Conservation (phyloP, 1,140 invertebrate species). For the Campoletis sonorensis region DNA sequence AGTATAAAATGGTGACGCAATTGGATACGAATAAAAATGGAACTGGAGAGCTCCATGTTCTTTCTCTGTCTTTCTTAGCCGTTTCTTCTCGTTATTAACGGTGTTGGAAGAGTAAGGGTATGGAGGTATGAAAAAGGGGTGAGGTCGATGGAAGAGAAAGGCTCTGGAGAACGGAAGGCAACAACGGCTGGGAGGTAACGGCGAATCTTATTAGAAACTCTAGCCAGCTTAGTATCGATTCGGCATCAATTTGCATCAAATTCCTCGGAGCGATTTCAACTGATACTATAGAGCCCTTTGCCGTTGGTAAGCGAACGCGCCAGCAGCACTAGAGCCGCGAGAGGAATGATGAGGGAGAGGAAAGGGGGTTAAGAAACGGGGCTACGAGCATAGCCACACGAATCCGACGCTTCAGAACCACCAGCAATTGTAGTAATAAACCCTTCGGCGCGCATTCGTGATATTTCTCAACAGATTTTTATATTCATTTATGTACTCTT, state of each 20-base stretch:
- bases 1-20: background rate
- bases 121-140: conserved; percentile 13
- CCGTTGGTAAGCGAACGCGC: conserved; percentile 48
- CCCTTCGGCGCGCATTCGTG: background rate
- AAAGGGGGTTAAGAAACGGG: background rate
- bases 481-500: conserved; percentile 9
- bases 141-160: background rate
- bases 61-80: background rate
- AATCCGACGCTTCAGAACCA: background rate
- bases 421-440: background rate
- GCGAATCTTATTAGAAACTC: conserved; percentile 67
- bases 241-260: conserved; percentile 66
- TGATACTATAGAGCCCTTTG: conserved; percentile 60
- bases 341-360: background rate
- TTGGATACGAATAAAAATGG: background rate
- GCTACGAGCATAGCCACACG: background rate
- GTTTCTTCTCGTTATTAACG: conserved; percentile 14
- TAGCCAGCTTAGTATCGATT: conserved; percentile 64
- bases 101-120: background rate
- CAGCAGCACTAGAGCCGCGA: conserved; percentile 3
- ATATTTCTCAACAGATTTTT: conserved; percentile 11
- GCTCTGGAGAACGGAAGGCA: conserved; percentile 13
- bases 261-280: conserved; percentile 58
- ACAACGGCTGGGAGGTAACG: background rate
- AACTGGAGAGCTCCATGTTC: background rate